A percentile compares a stretch with the other conserved stretches of the same genome.
Evolutionary conservation across 1,140 invertebrate genomes (phyloP).

Genomic region (Leptoteleia sp.): DNA sequence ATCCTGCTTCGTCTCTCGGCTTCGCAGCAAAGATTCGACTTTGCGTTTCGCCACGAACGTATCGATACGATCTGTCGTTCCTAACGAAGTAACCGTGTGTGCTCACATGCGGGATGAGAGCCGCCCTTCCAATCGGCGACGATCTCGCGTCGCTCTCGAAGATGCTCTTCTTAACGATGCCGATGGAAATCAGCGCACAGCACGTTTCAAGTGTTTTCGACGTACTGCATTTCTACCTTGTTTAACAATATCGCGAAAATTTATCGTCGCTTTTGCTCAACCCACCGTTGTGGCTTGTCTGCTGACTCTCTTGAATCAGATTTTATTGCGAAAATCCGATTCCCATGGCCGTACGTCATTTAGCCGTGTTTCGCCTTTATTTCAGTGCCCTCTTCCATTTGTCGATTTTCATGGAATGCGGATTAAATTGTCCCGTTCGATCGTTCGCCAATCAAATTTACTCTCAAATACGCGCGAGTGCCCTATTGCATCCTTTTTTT

Average conservation of each 20-base stretch:
- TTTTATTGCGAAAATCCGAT: slow-evolving; percentile 66
- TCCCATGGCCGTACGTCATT: slow-evolving; percentile 64
- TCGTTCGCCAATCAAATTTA: slow-evolving; percentile 10
- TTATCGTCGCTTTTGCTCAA: slow-evolving; percentile 60
- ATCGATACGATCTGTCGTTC: slow-evolving; percentile 72
- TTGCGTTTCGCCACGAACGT: slow-evolving; percentile 70
- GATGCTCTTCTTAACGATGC: slow-evolving; percentile 70
- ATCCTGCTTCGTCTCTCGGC: slow-evolving; percentile 62
- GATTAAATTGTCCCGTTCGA: slow-evolving; percentile 47
- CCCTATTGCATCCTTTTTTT: too few species aligned
- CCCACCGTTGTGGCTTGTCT: slow-evolving; percentile 52
- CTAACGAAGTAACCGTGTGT: slow-evolving; percentile 75
- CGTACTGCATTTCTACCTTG: slow-evolving; percentile 69
- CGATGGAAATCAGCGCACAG: slow-evolving; percentile 69
- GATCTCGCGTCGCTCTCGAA: slow-evolving; percentile 71
- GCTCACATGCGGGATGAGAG: slow-evolving; percentile 72
- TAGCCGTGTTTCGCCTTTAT: slow-evolving; percentile 38
- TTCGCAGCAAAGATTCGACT: slow-evolving; percentile 67
- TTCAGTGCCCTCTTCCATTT: slow-evolving; percentile 24
- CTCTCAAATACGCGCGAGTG: too few species aligned
- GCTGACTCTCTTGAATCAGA: slow-evolving; percentile 44
- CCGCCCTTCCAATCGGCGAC: slow-evolving; percentile 72
- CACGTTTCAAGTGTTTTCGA: slow-evolving; percentile 71
- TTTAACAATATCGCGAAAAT: slow-evolving; percentile 70
- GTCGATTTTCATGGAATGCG: slow-evolving; percentile 25